Conservation (phyloP, 2,888 invertebrate species). For the Amitus sp. region DNA sequence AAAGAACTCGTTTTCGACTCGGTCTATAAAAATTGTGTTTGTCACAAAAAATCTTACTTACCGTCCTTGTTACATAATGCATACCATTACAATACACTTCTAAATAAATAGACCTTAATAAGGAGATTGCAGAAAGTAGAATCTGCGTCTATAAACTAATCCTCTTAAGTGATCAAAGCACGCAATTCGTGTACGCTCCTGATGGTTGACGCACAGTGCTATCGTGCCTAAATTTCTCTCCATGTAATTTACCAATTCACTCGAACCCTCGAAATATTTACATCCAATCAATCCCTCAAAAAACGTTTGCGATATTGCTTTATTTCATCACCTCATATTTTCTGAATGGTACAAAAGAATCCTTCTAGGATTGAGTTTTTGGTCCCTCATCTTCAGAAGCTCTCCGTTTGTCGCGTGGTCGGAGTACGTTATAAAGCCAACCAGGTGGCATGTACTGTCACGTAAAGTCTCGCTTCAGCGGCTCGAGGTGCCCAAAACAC, state of each 20-base stretch:
- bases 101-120: too few species aligned
- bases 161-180: conserved; percentile 35
- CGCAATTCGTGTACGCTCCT: conserved; percentile 29
- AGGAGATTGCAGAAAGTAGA: too few species aligned
- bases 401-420: conserved; percentile 34
- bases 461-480: conserved; percentile 28
- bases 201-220: too few species aligned
- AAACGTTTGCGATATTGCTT: too few species aligned
- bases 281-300: background rate
- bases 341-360: too few species aligned
- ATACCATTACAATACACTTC: too few species aligned
- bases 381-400: conserved; percentile 28
- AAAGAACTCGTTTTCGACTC: too few species aligned
- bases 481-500: conserved; percentile 28
- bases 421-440: conserved; percentile 36
- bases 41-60: too few species aligned
- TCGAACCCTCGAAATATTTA: conserved; percentile 1
- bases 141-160: conserved; percentile 35
- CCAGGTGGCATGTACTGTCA: conserved; percentile 45
- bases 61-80: too few species aligned
- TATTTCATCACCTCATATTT: too few species aligned
- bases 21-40: too few species aligned
- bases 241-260: background rate
- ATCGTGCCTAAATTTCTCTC: conserved; percentile 15
- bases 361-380: conserved; percentile 24